These are phyloP conservation scores for Chelidonichthys spinosus DNA, from an alignment of 2,797 vertebrate genomes.

Conservation along the genomic window DNA sequence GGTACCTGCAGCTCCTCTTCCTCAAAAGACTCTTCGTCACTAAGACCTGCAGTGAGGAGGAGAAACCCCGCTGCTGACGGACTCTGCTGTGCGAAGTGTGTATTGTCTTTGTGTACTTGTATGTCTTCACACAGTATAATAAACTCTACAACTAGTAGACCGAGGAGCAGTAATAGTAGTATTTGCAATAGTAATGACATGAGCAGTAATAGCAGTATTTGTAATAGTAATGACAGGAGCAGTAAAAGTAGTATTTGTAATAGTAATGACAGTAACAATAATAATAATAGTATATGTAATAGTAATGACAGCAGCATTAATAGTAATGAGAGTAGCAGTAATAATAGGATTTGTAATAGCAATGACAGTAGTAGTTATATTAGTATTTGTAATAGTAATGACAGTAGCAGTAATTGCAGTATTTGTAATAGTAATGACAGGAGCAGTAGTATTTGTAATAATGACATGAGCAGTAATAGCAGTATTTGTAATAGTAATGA, in stretches of 20 bases:
- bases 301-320: no score
- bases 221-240: not conserved
- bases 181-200: not conserved
- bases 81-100: no score
- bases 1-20: conserved; percentile 90
- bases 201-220: not conserved
- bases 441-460: not conserved
- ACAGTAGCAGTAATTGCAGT: not conserved
- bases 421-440: not conserved
- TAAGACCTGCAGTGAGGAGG: conserved; percentile 61
- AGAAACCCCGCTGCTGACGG: conserved; percentile 87
- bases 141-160: not conserved
- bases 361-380: not conserved
- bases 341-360: no score
- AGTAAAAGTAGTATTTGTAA: not conserved
- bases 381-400: no score
- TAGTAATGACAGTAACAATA: not conserved
- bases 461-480: not conserved
- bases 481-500: not conserved
- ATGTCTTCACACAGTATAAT: not conserved
- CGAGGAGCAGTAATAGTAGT: not conserved
- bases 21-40: conserved; percentile 90
- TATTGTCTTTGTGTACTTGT: not conserved
- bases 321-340: not conserved
- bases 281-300: not conserved